Percentiles rank a stretch among this genome's conserved stretches.
These are phyloP conservation scores for Pedionomus torquatus DNA, from an alignment of 2,113 vertebrate species.

Conservation along the genomic window DNA sequence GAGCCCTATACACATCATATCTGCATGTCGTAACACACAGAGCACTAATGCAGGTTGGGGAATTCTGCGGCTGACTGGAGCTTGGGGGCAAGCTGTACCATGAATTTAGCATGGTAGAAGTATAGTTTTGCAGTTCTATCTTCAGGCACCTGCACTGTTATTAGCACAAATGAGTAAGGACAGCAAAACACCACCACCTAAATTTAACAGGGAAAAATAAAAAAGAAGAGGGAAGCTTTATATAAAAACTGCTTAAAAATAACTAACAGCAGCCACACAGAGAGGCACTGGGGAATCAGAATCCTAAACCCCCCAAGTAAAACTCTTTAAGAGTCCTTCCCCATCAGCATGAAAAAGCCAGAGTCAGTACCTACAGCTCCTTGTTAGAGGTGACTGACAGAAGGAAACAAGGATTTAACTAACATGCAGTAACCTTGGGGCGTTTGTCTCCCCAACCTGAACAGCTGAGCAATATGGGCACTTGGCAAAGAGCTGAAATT, in stretches of 20 bases:
- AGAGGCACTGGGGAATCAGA: neutral
- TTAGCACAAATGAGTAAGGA: neutral
- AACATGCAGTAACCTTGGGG: constrained; percentile 45
- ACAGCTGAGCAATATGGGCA: constrained; percentile 24
- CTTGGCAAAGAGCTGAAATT: constrained; percentile 42
- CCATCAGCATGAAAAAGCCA: neutral
- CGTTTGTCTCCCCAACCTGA: constrained; percentile 8
- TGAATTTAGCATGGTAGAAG: neutral
- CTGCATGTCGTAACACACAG: neutral
- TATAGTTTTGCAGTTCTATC: neutral
- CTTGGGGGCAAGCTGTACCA: neutral
- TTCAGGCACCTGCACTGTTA: neutral
- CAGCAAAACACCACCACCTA: neutral
- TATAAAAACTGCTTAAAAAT: neutral
- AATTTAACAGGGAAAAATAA: neutral
- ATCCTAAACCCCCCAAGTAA: neutral
- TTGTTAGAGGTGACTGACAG: constrained; percentile 53
- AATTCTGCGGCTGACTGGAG: neutral
- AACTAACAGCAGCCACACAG: neutral
- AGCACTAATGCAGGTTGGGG: neutral
- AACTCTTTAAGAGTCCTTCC: neutral
- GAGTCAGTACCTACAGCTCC: neutral
- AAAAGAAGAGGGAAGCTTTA: neutral
- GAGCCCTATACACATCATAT: neutral
- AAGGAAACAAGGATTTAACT: constrained; percentile 19